These are phyloP conservation scores for Crenichthys baileyi DNA, from an alignment of 2,797 vertebrate genomes.

Conservation along the genomic window DNA sequence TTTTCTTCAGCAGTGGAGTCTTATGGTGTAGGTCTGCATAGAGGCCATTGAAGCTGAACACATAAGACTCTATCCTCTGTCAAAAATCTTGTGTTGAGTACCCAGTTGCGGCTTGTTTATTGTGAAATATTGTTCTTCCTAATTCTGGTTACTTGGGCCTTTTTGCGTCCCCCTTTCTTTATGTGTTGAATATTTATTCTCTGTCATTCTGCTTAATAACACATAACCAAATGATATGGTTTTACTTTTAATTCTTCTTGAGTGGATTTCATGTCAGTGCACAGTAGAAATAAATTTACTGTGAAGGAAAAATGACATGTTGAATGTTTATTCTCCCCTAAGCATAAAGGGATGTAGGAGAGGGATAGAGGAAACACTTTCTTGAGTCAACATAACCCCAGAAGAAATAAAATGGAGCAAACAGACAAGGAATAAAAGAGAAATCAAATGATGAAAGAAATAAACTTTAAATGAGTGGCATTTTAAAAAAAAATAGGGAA, in stretches of 20 bases:
- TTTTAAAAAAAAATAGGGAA: too few relatives aligned
- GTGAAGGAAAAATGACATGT: too few relatives aligned
- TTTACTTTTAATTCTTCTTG: too few relatives aligned
- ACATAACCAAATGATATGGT: neutral
- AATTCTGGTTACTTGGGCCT: neutral
- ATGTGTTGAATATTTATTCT: neutral
- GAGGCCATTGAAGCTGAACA: too few relatives aligned
- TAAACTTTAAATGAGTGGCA: neutral
- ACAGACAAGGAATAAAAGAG: neutral
- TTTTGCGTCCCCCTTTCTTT: neutral
- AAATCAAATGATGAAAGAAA: constrained; percentile 2
- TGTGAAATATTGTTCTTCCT: neutral
- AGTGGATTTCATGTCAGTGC: too few relatives aligned
- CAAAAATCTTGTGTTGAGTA: neutral
- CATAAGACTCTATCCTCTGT: neutral
- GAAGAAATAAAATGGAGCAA: neutral
- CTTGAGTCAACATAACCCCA: neutral
- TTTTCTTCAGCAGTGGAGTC: too few relatives aligned
- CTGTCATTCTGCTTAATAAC: neutral
- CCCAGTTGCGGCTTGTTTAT: neutral
- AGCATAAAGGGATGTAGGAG: neutral
- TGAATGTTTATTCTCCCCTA: too few relatives aligned
- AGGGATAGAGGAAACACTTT: neutral
- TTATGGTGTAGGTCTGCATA: too few relatives aligned
- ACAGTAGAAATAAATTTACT: too few relatives aligned